A percentile compares a stretch with the other conserved stretches of the same genome.
These are phyloP conservation scores for Rhabdomys dilectus DNA, from an alignment of 2,113 vertebrate species.

Conservation along the genomic window DNA sequence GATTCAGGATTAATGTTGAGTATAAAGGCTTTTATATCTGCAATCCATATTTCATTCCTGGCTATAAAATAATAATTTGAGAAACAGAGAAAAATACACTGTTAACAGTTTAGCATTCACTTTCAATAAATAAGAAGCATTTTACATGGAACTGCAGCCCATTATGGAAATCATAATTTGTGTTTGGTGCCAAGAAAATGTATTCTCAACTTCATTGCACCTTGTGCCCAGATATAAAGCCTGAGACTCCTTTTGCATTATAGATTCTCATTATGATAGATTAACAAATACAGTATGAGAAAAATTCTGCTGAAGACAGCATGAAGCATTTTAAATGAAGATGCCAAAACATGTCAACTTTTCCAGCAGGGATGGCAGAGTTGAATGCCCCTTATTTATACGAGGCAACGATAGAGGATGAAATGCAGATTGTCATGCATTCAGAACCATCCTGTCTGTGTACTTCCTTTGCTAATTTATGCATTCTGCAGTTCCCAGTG, in stretches of 20 bases:
- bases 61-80: constrained; percentile 64
- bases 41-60: constrained; percentile 52
- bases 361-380: constrained; percentile 30
- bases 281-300: neutral
- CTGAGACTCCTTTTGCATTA: neutral
- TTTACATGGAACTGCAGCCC: constrained; percentile 48
- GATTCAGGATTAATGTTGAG: constrained; percentile 7
- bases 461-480: neutral
- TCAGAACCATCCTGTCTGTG: neutral
- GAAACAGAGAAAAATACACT: constrained; percentile 56
- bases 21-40: constrained; percentile 26
- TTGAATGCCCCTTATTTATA: constrained; percentile 28
- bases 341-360: constrained; percentile 44
- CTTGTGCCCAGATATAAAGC: neutral
- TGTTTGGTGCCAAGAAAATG: constrained; percentile 38
- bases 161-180: constrained; percentile 65
- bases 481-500: neutral
- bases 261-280: constrained; percentile 53
- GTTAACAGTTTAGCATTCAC: constrained; percentile 58
- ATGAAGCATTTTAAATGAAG: constrained; percentile 48
- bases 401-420: neutral
- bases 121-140: constrained; percentile 64
- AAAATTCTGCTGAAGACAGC: constrained; percentile 33
- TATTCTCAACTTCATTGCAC: constrained; percentile 39
- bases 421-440: neutral